These are phyloP conservation scores for Heliconius charithonia DNA, from an alignment of 2,888 invertebrate genomes.

Conservation along the genomic window DNA sequence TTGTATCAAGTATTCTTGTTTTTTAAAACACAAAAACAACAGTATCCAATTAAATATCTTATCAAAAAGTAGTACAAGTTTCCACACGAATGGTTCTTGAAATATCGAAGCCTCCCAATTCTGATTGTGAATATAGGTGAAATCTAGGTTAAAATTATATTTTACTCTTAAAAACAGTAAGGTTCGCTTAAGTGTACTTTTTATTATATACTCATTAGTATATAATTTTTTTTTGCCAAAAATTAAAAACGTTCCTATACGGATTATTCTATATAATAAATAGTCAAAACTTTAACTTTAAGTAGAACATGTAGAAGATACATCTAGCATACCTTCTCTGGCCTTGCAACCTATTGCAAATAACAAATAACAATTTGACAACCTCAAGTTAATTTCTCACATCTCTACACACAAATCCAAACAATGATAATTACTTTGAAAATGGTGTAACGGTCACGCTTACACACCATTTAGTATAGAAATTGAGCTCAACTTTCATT, in stretches of 20 bases:
- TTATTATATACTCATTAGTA: too few relatives aligned
- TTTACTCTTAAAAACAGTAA: too few relatives aligned
- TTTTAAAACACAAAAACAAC: slow-evolving; percentile 7
- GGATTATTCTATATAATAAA: too few relatives aligned
- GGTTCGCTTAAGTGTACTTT: too few relatives aligned
- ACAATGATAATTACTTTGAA: slow-evolving; percentile 42
- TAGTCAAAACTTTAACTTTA: too few relatives aligned
- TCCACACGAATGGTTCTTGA: slow-evolving; percentile 63
- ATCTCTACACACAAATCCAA: slow-evolving; percentile 33
- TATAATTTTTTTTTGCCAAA: too few relatives aligned
- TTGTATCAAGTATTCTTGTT: neutral
- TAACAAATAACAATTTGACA: neutral
- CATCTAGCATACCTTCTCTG: too few relatives aligned
- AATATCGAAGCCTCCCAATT: slow-evolving; percentile 58
- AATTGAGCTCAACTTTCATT: slow-evolving; percentile 38
- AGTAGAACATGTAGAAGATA: too few relatives aligned
- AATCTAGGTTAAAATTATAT: neutral
- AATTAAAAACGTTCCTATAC: too few relatives aligned
- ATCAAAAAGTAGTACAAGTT: slow-evolving; percentile 55
- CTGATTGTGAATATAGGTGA: slow-evolving; percentile 34
- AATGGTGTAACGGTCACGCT: slow-evolving; percentile 43
- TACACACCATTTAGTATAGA: slow-evolving; percentile 35
- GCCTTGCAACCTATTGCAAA: too few relatives aligned
- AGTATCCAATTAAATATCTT: slow-evolving; percentile 34
- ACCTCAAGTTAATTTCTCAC: slow-evolving; percentile 7